Conservation (phyloP, 2,888 invertebrate genomes). For the Ophion costatus region DNA sequence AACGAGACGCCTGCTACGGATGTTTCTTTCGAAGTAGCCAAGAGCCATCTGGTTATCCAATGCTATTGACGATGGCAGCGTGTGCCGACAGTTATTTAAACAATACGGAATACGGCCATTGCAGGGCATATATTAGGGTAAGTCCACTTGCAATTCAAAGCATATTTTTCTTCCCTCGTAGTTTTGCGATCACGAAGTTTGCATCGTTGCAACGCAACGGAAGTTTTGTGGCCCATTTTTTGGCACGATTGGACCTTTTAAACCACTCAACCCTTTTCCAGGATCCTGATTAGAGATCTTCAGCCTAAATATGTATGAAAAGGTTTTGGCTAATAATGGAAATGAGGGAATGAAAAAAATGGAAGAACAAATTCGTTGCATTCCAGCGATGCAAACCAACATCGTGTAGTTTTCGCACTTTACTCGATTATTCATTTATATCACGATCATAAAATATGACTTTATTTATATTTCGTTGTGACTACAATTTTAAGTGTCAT, state of each 20-base stretch:
- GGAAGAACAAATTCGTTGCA: too few relatives aligned
- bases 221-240: too few relatives aligned
- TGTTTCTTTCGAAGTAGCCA: conserved; percentile 86
- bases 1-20: conserved; percentile 87
- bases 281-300: too few relatives aligned
- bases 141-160: conserved; percentile 33
- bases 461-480: neutral
- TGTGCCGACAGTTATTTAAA: conserved; percentile 77
- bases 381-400: too few relatives aligned
- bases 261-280: too few relatives aligned
- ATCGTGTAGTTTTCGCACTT: neutral
- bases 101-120: conserved; percentile 77
- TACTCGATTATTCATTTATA: neutral
- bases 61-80: conserved; percentile 75
- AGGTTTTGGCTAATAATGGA: too few relatives aligned
- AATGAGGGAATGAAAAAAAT: too few relatives aligned
- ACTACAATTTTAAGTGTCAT: neutral
- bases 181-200: neutral
- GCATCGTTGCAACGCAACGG: too few relatives aligned
- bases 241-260: too few relatives aligned
- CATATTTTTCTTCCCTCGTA: neutral
- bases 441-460: neutral
- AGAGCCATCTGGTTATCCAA: conserved; percentile 74
- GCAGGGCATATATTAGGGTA: conserved; percentile 74
- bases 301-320: too few relatives aligned